Percentiles rank a stretch among this genome's conserved stretches.
These are phyloP conservation scores for Boleophthalmus pectinirostris DNA, from an alignment of 2,113 vertebrate genomes.

Conservation along the genomic window DNA sequence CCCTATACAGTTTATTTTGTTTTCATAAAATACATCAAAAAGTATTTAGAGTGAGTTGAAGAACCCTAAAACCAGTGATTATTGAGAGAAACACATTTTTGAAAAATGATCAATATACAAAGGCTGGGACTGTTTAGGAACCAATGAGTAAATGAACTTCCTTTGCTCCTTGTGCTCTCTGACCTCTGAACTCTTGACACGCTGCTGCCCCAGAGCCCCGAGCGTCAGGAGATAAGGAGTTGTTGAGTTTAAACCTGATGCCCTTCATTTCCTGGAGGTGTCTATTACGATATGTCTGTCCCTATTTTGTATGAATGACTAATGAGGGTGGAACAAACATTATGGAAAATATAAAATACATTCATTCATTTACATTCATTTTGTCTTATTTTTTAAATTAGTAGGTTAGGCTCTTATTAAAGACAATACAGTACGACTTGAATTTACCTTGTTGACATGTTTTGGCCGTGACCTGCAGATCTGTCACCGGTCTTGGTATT, in stretches of 20 bases:
- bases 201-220: not conserved
- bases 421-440: too few species aligned
- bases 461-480: too few species aligned
- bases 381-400: too few species aligned
- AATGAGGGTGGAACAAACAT: conserved; percentile 45
- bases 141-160: not conserved
- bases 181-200: not conserved
- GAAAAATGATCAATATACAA: conserved; percentile 18
- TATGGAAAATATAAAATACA: conserved; percentile 48
- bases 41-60: too few species aligned
- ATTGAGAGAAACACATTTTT: conserved; percentile 25
- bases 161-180: not conserved
- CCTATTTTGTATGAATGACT: conserved; percentile 3
- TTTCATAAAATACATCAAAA: too few species aligned
- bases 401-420: too few species aligned
- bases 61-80: too few species aligned
- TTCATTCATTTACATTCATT: too few species aligned
- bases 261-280: conserved; percentile 6
- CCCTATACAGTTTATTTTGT: too few species aligned
- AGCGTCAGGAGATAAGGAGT: not conserved
- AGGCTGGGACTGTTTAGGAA: not conserved
- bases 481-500: too few species aligned
- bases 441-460: too few species aligned
- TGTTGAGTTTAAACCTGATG: conserved; percentile 9
- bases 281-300: not conserved